Evolutionary conservation across 1,140 invertebrate genomes (phyloP).

Genomic region (Brachionus rotundiformis): DNA sequence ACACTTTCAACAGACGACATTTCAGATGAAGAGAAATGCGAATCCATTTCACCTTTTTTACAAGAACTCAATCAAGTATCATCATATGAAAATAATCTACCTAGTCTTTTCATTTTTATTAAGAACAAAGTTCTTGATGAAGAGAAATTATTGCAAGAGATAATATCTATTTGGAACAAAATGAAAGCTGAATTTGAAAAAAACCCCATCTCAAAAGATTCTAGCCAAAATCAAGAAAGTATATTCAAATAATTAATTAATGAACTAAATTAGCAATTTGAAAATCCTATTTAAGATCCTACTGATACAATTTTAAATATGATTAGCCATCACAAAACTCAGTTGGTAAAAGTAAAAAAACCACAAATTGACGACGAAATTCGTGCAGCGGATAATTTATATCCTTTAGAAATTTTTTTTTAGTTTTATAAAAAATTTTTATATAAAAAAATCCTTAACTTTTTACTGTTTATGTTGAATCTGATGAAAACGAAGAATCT

Average conservation of each 20-base stretch:
- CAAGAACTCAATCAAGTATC: conserved; percentile 37
- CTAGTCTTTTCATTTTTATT: too few relatives aligned
- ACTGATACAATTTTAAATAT: conserved; percentile 37
- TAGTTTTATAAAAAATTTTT: not conserved
- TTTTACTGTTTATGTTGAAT: conserved; percentile 35
- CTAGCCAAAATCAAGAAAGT: not conserved
- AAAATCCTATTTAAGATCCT: not conserved
- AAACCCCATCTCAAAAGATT: not conserved
- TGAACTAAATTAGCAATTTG: not conserved
- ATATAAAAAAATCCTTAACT: not conserved
- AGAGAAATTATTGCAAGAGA: not conserved
- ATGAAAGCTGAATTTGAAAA: not conserved
- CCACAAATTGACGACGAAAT: not conserved
- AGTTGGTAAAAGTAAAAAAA: conserved; percentile 5
- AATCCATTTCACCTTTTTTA: conserved; percentile 33
- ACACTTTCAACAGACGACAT: not conserved
- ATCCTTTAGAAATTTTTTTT: conserved; percentile 21
- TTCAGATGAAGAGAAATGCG: conserved; percentile 29
- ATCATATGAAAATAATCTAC: not conserved
- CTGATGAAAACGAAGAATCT: conserved; percentile 14
- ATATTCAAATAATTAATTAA: not conserved
- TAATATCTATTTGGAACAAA: conserved; percentile 4
- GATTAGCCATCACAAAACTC: conserved; percentile 40
- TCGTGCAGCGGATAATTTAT: not conserved
- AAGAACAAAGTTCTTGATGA: not conserved